phyloP scores from a whole-genome alignment of 1,140 invertebrate genomes.

The Musca domestica region DNA sequence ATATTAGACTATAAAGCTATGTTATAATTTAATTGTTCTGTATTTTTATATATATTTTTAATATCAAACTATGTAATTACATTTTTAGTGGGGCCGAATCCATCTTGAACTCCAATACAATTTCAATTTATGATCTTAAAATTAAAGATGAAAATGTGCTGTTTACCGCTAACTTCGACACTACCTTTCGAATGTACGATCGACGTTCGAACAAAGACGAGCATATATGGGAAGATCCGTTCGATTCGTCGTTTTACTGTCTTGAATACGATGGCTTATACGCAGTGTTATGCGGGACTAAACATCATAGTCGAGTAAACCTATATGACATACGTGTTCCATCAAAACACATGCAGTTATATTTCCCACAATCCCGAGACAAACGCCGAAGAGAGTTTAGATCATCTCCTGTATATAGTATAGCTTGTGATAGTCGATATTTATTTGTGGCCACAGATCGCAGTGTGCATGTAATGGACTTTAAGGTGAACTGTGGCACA shows the following conservation, averaged over 20 bases:
- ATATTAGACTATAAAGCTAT: no score
- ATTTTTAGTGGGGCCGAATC: conserved; percentile 35
- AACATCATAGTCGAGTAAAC: conserved; percentile 62
- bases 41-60: conserved; percentile 16
- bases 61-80: no score
- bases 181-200: conserved; percentile 65
- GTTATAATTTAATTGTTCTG: no score
- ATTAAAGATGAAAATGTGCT: conserved; percentile 62
- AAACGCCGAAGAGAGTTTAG: conserved; percentile 33
- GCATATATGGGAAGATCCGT: conserved; percentile 64
- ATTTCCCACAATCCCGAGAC: conserved; percentile 36
- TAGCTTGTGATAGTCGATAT: conserved; percentile 62
- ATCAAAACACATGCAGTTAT: conserved; percentile 58
- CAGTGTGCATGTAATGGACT: conserved; percentile 61
- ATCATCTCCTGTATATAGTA: conserved; percentile 62
- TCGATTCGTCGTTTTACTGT: conserved; percentile 65
- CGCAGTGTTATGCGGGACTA: conserved; percentile 63
- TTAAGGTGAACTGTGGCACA: conserved; percentile 50
- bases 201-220: conserved; percentile 59
- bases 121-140: conserved; percentile 61
- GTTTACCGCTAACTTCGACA: conserved; percentile 68
- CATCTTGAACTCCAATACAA: conserved; percentile 37
- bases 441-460: conserved; percentile 65
- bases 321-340: conserved; percentile 67
- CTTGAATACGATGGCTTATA: conserved; percentile 64